These are phyloP conservation scores for Scolopax rusticola DNA, from an alignment of 2,797 vertebrate species.

Conservation along the genomic window DNA sequence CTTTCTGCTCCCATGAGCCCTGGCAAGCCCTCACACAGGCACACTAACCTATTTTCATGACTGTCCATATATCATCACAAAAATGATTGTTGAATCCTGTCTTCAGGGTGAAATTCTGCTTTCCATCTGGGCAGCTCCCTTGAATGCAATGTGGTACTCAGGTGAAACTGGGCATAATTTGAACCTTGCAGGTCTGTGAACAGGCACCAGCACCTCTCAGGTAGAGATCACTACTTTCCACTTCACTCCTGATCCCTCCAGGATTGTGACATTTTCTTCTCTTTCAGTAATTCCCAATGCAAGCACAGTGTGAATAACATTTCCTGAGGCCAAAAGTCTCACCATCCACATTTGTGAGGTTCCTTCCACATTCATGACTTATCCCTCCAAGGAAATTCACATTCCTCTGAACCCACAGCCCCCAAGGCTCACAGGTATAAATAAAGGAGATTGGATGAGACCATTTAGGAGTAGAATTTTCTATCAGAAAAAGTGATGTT, in stretches of 20 bases:
- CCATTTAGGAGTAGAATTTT: not conserved
- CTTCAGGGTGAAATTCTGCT: not conserved
- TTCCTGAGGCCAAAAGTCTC: not conserved
- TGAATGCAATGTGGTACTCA: not conserved
- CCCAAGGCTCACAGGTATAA: not conserved
- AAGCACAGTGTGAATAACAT: not conserved
- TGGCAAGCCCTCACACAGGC: not conserved
- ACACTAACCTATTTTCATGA: not conserved
- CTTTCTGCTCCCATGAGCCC: not conserved
- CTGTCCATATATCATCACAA: not conserved
- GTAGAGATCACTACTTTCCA: not conserved
- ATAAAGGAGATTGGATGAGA: not conserved
- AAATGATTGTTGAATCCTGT: not conserved
- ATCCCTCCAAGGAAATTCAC: not conserved
- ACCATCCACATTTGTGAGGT: not conserved
- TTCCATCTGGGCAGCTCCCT: not conserved
- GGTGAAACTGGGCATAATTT: not conserved
- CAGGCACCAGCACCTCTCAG: not conserved
- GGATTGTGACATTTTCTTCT: not conserved
- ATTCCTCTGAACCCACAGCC: not conserved
- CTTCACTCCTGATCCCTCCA: not conserved
- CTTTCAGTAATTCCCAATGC: not conserved
- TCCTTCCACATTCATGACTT: not conserved
- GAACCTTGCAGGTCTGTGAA: not conserved
- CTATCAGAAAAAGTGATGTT: not conserved